Base-by-base conservation (phyloP, 2,888 invertebrate genomes). In the Pandemis corylana region DNA sequence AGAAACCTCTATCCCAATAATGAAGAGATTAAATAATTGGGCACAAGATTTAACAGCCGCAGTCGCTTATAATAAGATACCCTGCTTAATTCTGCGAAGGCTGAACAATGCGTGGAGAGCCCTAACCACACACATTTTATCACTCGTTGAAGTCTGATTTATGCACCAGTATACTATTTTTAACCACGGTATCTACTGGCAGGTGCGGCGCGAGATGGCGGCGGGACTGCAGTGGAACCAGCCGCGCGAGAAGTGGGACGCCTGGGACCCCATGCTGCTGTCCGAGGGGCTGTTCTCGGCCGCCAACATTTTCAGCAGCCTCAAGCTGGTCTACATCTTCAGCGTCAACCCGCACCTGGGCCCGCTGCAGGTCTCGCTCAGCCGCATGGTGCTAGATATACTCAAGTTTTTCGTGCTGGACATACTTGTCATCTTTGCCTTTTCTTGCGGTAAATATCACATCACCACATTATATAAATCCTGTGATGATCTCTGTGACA, bases 271-370 rank as follows among this genome's bases (percentile, higher is more conserved):
- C 20, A 99, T 99, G 97, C 96, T 99, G 81, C 89, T 96, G n/a
- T 98, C 98, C 42, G 99, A 99, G 91, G 99, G 98, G 49, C 96
- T 99, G 71, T 99, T 99, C 94, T 99, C 99, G 15, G 99, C 99
- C 20, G 99, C 99, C 79, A 99, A 99, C 94, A 99, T 99, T 91
- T 96, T 90, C 95, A 98, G 98, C 92, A 98, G 98, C 80, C 95
- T 99, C 82, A 99, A 99, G 93, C 95, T 99, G 88, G 99, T 99
- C 83, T 99, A 99, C 95, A 99, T 99, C 92, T 99, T 99, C 94
- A 99, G 99, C 81, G 98, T 99, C 74, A 99, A 99, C 95, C 99
- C 99, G 53, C 98, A 99, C 95, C 95, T 99, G 86, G 99, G 99
- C 77, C 99, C 99, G 77, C 95, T 99, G 82, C 99, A 99, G 95